Evolutionary conservation across 2,888 invertebrate genomes (phyloP).

Genomic region (Sylvicola cinctus): DNA sequence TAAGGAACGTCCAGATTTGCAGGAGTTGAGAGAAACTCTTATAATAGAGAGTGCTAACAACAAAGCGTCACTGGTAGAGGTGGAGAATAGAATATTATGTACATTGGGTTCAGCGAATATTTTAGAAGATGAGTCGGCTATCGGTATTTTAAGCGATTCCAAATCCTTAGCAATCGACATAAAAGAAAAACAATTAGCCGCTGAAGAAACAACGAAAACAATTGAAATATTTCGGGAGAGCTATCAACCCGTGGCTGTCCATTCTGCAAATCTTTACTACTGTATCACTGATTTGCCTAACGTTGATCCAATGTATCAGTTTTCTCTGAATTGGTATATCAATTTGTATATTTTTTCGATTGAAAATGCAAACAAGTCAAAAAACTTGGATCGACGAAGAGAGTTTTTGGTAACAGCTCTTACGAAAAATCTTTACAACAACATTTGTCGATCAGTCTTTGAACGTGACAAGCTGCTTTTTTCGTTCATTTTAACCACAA

Average conservation of each 20-base stretch:
- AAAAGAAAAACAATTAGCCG: slow-evolving; percentile 61
- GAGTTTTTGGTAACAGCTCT: slow-evolving; percentile 60
- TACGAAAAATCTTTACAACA: slow-evolving; percentile 62
- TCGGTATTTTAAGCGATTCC: slow-evolving; percentile 69
- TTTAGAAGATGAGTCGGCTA: slow-evolving; percentile 76
- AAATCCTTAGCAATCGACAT: slow-evolving; percentile 66
- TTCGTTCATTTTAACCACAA: slow-evolving; percentile 49
- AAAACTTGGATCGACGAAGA: slow-evolving; percentile 52
- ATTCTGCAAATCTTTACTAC: slow-evolving; percentile 74
- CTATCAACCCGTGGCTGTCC: slow-evolving; percentile 69
- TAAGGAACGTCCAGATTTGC: slow-evolving; percentile 74
- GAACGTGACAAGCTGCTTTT: slow-evolving; percentile 77
- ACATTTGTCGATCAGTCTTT: slow-evolving; percentile 76
- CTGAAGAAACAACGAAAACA: slow-evolving; percentile 60
- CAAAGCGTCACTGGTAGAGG: slow-evolving; percentile 56
- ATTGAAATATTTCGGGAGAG: slow-evolving; percentile 62
- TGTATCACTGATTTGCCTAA: slow-evolving; percentile 68
- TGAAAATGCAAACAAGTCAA: slow-evolving; percentile 28
- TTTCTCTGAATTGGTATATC: slow-evolving; percentile 83
- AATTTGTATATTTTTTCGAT: slow-evolving; percentile 33
- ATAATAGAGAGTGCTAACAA: slow-evolving; percentile 65
- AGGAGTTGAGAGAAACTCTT: slow-evolving; percentile 59
- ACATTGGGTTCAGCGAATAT: slow-evolving; percentile 70
- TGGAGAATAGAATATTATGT: slow-evolving; percentile 73
- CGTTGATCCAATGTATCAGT: slow-evolving; percentile 80